Evolutionary conservation across 2,113 vertebrate species (phyloP), one percentile per base, ranked within the genome.

Genomic region (Myodes glareolus): DNA sequence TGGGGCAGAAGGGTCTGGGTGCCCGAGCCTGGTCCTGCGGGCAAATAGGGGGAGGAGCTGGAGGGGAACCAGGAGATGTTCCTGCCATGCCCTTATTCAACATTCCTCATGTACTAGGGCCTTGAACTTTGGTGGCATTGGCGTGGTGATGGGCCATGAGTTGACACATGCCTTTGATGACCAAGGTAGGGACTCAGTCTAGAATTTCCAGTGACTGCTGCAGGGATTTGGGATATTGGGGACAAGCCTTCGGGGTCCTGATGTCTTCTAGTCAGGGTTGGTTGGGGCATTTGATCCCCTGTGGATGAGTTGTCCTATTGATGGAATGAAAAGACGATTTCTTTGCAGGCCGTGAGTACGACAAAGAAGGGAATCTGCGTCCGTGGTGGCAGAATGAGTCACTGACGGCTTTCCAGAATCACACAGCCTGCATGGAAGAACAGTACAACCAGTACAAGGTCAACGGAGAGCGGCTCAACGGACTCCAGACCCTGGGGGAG

Each of bases 141-240:
- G 99, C 0, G 99, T 99, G 78, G 99, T 99, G 97, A 99, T 99
- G 99, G 99, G 99, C 70, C 99, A 99, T 0, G 99, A 99, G 97
- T 98, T 99, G 97, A 99, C 99, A 2, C 99, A 99, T 0, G 99
- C 99, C 0, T 99, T 99, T 21, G 99, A 99, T 65, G 99, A 99
- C 98, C 99, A 99, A 99, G 99, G 99, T 99, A 98, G 98, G 99
- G 96, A 52, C 58, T 87, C 39, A 7, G 72, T 42, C 65, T 88
- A 65, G 29, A 70, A 17, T 88, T 45, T 3, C 39, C 58, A 47
- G n/a, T 19, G 17, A 68, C 91, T 94, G 42, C 55, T 10, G 0
- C n/a, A 55, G 77, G 39, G n/a, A 4, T 50, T 82, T 82, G 84
- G 11, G 72, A 8, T 82, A 9, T 55, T 39, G 73, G 29, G 76